These are phyloP conservation scores for Dermatemys mawii DNA, from an alignment of 2,113 vertebrate genomes.

Conservation along the genomic window DNA sequence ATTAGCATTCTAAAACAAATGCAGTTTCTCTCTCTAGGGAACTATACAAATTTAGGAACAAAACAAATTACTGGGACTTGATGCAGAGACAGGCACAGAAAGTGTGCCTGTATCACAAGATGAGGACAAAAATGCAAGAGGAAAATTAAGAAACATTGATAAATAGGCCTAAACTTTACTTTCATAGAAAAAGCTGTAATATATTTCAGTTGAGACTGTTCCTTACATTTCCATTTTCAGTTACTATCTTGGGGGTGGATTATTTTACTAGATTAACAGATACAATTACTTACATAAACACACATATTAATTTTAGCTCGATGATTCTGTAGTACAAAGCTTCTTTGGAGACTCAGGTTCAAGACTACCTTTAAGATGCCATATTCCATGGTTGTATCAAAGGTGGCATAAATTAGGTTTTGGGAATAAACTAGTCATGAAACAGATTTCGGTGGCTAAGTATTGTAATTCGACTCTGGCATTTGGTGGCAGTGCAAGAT, in stretches of 20 bases:
- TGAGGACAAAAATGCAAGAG: background rate
- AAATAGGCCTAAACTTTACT: background rate
- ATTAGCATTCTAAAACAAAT: background rate
- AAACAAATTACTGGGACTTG: background rate
- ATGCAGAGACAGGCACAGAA: background rate
- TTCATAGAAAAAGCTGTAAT: background rate
- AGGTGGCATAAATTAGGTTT: background rate
- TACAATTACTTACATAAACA: background rate
- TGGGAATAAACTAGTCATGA: background rate
- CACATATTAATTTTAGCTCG: background rate
- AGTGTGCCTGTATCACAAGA: background rate
- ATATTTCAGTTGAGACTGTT: background rate
- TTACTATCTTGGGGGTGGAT: background rate
- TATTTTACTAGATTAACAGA: background rate
- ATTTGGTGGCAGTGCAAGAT: background rate
- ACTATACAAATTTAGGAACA: background rate
- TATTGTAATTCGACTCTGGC: background rate
- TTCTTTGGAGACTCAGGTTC: fast-evolving
- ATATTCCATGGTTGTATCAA: background rate
- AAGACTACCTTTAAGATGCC: background rate
- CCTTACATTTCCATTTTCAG: background rate
- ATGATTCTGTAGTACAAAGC: background rate
- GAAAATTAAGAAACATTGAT: background rate
- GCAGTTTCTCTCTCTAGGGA: background rate
- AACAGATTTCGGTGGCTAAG: background rate